Evolutionary conservation across 2,888 invertebrate genomes (phyloP).

Genomic region (Minunthozetes semirufus): DNA sequence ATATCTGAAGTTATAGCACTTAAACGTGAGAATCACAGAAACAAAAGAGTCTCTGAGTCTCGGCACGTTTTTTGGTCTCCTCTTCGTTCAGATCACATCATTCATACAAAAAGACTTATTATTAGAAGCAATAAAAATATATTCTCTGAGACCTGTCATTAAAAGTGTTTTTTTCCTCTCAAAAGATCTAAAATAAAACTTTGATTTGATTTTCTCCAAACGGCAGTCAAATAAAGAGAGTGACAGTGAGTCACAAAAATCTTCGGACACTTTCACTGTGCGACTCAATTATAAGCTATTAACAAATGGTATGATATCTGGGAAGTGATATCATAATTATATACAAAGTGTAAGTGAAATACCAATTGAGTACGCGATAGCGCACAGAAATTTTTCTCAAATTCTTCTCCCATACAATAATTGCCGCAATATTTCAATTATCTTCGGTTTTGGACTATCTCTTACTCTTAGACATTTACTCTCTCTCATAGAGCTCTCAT

Average conservation of each 20-base stretch:
- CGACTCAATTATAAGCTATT: constrained; percentile 24
- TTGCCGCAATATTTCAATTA: constrained; percentile 26
- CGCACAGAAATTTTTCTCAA: neutral
- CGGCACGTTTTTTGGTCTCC: constrained; percentile 13
- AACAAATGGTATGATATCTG: constrained; percentile 4
- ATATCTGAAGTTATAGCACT: neutral
- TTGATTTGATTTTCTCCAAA: neutral
- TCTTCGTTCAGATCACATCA: neutral
- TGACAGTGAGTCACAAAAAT: neutral
- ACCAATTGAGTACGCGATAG: neutral
- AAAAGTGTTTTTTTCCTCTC: neutral
- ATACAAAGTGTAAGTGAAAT: neutral
- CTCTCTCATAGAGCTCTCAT: neutral
- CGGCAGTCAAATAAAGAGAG: neutral
- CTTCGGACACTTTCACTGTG: neutral
- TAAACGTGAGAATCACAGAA: constrained; percentile 26
- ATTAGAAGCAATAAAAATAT: constrained; percentile 3
- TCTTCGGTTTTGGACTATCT: neutral
- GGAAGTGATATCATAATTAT: constrained; percentile 5
- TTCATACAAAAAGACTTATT: constrained; percentile 10
- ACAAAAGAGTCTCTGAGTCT: constrained; percentile 14
- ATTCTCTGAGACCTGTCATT: constrained; percentile 18
- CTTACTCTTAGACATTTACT: neutral
- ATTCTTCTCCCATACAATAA: neutral
- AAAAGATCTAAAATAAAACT: neutral